Conservation (phyloP, 2,113 vertebrate genomes). For the Lamprologus speciosus region DNA sequence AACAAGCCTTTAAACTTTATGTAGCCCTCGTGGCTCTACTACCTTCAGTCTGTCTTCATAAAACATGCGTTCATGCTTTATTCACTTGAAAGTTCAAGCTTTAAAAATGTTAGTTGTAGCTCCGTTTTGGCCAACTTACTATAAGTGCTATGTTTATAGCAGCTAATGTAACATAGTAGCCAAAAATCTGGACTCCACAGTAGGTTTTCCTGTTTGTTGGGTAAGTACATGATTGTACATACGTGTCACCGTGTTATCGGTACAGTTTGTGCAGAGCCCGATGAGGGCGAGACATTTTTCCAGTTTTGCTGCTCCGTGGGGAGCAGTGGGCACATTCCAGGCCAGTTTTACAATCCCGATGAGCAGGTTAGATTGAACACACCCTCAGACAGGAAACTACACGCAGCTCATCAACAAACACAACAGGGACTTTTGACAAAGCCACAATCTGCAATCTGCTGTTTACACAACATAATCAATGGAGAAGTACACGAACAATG, state of each 20-base stretch:
- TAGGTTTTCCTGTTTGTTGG: not conserved
- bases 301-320: not conserved
- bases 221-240: not conserved
- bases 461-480: not conserved
- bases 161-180: not conserved
- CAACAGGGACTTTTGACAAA: not conserved
- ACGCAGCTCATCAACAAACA: not conserved
- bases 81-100: not conserved
- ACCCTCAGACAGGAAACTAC: not conserved
- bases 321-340: constrained; percentile 7
- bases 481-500: constrained; percentile 21
- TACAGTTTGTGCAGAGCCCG: not conserved
- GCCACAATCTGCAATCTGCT: not conserved
- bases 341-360: not conserved
- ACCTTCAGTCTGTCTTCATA: not conserved
- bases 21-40: rapidly evolving
- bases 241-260: not conserved
- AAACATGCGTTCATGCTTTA: not conserved
- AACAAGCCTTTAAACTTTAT: not conserved
- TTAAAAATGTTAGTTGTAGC: not conserved
- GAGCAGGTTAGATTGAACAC: constrained; percentile 8
- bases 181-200: not conserved
- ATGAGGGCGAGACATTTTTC: not conserved
- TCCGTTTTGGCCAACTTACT: not conserved
- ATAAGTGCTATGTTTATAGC: not conserved